Evolutionary conservation across 1,140 invertebrate species (phyloP).

Genomic region (Heliothis virescens): DNA sequence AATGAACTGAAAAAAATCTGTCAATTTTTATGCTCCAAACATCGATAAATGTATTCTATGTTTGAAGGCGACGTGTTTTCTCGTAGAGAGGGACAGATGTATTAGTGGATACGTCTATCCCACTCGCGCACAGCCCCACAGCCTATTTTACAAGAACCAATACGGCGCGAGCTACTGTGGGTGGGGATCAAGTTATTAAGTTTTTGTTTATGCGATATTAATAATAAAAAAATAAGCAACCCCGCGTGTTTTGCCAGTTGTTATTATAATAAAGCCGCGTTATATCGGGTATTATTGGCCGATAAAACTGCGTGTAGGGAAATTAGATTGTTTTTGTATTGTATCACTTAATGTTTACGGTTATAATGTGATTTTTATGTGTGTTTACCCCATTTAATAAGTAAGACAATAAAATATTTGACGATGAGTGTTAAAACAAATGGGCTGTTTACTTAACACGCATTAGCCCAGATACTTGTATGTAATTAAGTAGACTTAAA

Average conservation of each 20-base stretch:
- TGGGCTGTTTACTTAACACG: slow-evolving; percentile 20
- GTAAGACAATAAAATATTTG: slow-evolving; percentile 39
- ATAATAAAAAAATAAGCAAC: slow-evolving; percentile 83
- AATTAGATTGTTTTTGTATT: slow-evolving; percentile 80
- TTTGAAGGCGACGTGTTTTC: slow-evolving; percentile 81
- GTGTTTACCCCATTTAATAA: slow-evolving; percentile 65
- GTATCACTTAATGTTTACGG: slow-evolving; percentile 57
- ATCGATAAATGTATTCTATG: slow-evolving; percentile 84
- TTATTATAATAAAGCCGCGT: slow-evolving; percentile 73
- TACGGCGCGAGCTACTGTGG: slow-evolving; percentile 74
- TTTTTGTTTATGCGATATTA: slow-evolving; percentile 85
- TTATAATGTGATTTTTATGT: slow-evolving; percentile 78
- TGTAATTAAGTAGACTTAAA: not conserved
- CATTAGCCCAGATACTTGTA: slow-evolving; percentile 11
- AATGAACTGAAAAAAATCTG: slow-evolving; percentile 84
- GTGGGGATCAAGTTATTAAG: slow-evolving; percentile 83
- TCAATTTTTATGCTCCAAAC: slow-evolving; percentile 85
- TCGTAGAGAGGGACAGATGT: slow-evolving; percentile 62
- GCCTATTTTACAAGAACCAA: slow-evolving; percentile 83
- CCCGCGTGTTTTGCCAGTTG: slow-evolving; percentile 63
- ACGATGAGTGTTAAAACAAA: slow-evolving; percentile 25
- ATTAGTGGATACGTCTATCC: slow-evolving; percentile 67
- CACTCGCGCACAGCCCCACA: slow-evolving; percentile 73
- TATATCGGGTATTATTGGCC: slow-evolving; percentile 72
- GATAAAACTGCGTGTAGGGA: slow-evolving; percentile 75